phyloP scores from a whole-genome alignment of 2,113 vertebrate species.

The Hypocryptadius cinnamomeus region DNA sequence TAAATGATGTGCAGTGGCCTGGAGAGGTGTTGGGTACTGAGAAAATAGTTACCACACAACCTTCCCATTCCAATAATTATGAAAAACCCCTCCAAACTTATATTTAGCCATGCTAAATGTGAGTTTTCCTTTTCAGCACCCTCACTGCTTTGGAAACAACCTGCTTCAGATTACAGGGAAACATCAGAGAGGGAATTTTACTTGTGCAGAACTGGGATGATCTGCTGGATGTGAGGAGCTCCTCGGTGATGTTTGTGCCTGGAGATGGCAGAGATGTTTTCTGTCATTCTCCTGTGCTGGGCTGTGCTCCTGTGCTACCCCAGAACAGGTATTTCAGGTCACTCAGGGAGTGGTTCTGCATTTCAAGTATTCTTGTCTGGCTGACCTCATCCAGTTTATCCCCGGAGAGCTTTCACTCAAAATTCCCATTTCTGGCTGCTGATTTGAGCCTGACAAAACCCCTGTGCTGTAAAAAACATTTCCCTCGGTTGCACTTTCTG shows the following conservation, averaged over 20 bases:
- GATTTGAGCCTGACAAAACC: not conserved
- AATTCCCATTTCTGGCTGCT: not conserved
- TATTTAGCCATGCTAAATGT: not conserved
- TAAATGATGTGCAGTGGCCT: not conserved
- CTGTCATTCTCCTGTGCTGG: not conserved
- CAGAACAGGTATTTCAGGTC: conserved; percentile 35
- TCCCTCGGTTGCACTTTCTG: not conserved
- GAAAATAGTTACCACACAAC: not conserved
- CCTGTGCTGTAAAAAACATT: not conserved
- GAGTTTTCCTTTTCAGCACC: conserved; percentile 40
- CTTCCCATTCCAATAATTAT: not conserved
- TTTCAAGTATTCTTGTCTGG: not conserved
- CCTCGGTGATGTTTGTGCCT: not conserved
- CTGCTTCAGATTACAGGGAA: conserved; percentile 39
- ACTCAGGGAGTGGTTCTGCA: not conserved
- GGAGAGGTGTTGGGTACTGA: not conserved
- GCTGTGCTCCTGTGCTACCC: not conserved
- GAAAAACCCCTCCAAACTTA: too few species aligned
- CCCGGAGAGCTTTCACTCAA: not conserved
- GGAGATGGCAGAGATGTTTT: not conserved
- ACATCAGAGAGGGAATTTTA: conserved; percentile 25
- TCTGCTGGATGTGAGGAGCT: not conserved
- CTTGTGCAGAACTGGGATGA: not conserved
- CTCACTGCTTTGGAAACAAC: conserved; percentile 69
- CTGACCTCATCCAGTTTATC: not conserved